Base-by-base conservation (phyloP, 92 coral and sea anemone genomes). In the Porites divaricata region DNA sequence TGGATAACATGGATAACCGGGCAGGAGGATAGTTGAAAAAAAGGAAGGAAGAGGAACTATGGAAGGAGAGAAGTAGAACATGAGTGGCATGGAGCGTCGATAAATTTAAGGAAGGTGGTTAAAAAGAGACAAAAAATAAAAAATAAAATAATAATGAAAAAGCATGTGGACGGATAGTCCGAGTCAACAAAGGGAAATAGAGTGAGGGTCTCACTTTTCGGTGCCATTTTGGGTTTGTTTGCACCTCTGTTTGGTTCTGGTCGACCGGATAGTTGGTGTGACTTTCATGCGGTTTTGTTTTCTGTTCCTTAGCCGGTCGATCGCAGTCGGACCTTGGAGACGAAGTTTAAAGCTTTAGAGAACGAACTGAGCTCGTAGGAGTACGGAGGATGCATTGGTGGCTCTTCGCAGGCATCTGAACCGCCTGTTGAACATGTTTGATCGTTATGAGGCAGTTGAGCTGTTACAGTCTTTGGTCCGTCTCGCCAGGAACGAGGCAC, bases 321-420 rank as follows among this genome's bases (percentile, higher is more conserved):
- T 35, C 53, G 52, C 16, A 70, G 35, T 26, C 25, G 41, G 41
- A 69, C 53, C 52, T 23, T 69, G 16, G 74, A 41, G 74, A 69
- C 35, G 74, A 69, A 69, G 74, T 16, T 69, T 21, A 69, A 69
- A 35, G 74, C 74, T 9, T 67, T 67, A 41, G 71, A 67, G 71
- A 45, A 69, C 74, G 74, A 69, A 52, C 35, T n/a, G 74, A 69
- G 74, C 74, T 50, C 74, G 74, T 52, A 69, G 74, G 74, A 69
- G 74, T 28, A 69, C 74, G 74, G 52, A 70, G 10, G 74, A 70
- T 26, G 51, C 57, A 20, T 25, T 70, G 74, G 45, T 70, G 16
- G 45, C 53, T 70, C 74, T 70, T 35, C 74, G 74, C 26, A 70
- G 74, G 21, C 53, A 70, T n/a, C 74, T 70, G 10, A 70, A 70